A percentile compares a stretch with the other conserved stretches of the same genome.
phyloP scores from a whole-genome alignment of 2,113 vertebrate genomes.

The Melierax canorus region DNA sequence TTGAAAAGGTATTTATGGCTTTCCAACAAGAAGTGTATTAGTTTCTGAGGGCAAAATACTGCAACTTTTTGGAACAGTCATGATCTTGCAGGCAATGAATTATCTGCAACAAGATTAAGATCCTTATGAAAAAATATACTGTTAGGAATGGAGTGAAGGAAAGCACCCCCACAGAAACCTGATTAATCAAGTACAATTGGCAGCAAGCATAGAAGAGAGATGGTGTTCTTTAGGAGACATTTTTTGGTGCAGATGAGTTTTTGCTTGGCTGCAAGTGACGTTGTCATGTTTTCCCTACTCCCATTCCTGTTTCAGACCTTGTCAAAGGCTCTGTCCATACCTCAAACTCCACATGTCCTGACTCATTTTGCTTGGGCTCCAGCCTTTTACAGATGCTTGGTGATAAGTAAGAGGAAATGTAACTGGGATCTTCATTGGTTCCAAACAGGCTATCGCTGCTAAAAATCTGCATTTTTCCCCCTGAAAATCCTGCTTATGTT shows the following conservation, averaged over 20 bases:
- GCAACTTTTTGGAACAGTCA: not conserved
- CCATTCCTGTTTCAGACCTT: not conserved
- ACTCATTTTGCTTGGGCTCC: not conserved
- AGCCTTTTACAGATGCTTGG: not conserved
- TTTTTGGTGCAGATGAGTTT: not conserved
- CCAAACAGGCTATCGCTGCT: not conserved
- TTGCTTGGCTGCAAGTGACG: not conserved
- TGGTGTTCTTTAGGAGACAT: not conserved
- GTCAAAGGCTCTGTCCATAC: not conserved
- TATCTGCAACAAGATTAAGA: not conserved
- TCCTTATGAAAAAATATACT: not conserved
- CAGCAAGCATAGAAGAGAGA: not conserved
- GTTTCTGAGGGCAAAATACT: not conserved
- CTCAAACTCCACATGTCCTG: not conserved
- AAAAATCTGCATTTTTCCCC: not conserved
- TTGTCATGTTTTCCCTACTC: not conserved
- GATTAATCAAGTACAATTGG: conserved; percentile 18
- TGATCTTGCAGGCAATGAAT: not conserved
- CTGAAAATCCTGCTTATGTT: not conserved
- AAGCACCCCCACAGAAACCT: conserved; percentile 26
- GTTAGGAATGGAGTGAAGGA: not conserved
- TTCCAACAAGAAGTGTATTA: not conserved
- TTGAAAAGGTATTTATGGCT: not conserved
- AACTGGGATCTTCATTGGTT: not conserved
- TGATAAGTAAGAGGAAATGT: not conserved